phyloP scores from a whole-genome alignment of 1,140 invertebrate species.

The Pararge aegeria region DNA sequence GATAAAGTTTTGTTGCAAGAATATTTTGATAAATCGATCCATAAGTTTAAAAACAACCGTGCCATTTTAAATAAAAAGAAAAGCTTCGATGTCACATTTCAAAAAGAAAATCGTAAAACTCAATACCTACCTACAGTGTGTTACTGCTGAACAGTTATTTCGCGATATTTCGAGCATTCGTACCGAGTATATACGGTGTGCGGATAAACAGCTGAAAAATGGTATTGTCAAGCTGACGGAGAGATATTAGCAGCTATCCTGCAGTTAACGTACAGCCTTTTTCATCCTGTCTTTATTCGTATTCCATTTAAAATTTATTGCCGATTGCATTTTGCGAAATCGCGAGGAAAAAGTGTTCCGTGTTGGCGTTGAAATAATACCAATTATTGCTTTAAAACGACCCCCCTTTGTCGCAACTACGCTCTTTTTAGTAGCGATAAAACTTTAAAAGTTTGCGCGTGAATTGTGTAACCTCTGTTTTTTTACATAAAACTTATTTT shows the following conservation, averaged over 20 bases:
- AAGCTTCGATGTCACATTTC: no score
- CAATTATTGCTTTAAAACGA: constrained; percentile 11
- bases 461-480: no score
- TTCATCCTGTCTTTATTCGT: constrained; percentile 27
- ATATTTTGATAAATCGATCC: no score
- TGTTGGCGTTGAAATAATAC: constrained; percentile 7
- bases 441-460: neutral
- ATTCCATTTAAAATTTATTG: constrained; percentile 26
- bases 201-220: constrained; percentile 32
- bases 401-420: neutral
- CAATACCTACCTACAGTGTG: neutral
- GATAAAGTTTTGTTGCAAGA: no score
- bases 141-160: constrained; percentile 1
- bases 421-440: neutral
- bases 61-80: no score
- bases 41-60: no score
- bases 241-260: constrained; percentile 30
- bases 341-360: neutral
- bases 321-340: constrained; percentile 12
- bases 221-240: constrained; percentile 22
- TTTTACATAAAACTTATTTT: no score
- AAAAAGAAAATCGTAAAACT: no score
- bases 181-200: neutral
- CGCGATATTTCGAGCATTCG: constrained; percentile 20
- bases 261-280: constrained; percentile 21